Evolutionary conservation across 2,113 vertebrate species (phyloP), one percentile per base, ranked within the genome.

Genomic region (Thermophis baileyi): DNA sequence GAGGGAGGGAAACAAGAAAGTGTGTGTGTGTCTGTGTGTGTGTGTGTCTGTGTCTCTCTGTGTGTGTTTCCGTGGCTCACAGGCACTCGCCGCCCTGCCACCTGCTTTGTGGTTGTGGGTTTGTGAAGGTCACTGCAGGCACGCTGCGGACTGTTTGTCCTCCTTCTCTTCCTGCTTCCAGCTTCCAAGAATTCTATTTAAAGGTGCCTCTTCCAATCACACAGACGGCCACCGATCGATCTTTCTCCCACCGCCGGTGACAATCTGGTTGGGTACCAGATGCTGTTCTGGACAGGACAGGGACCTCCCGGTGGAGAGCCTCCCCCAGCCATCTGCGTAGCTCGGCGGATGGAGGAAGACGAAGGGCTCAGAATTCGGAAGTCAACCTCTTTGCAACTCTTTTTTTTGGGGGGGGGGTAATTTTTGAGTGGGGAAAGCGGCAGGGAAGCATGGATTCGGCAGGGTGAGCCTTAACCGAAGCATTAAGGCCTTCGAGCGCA

Each of bases 41-140:
- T 24, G 20, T 55, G 50, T 3, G 1, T 0, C 0, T 25, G 27
- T 35, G 8, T 25, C 47, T 87, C 35, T n/a, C n/a, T n/a, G 1
- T 0, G 1, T 25, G 27, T 35, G 8, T 25, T 55, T 87, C 35
- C 8, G 40, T 46, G 53, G 27, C 4, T 14, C 54, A 74, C 74
- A 24, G 6, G 18, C n/a, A 16, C 20, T 53, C 22, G 3, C 40
- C 27, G 63, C 9, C 57, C 57, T 63, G 57, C 57, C 63, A n/a
- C 63, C n/a, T 14, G 14, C 12, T 69, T 16, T 35, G 5, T 7
- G 63, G 63, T 2, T 6, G 14, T 74, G 63, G 16, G 44, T 47
- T 35, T 30, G 30, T 63, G 91, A 85, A 91, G 91, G 91, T 91
- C 91, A 91, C 91, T 91, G 91, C 91, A 91, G 85, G 44, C 86